Base-by-base conservation (phyloP, 2,797 vertebrate species). In the Neosalanx taihuensis region DNA sequence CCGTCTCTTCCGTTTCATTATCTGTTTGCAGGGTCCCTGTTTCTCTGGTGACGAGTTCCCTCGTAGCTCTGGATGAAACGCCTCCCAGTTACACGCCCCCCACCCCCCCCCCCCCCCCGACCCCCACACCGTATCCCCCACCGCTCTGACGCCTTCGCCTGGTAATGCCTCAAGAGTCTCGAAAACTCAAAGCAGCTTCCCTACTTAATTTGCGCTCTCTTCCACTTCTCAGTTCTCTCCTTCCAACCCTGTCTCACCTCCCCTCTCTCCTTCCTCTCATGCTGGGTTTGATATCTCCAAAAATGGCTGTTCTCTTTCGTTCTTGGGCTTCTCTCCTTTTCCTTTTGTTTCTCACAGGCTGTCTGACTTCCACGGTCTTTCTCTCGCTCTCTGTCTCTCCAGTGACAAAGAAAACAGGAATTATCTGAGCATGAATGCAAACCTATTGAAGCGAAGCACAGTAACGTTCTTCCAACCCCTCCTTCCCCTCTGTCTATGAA, bases 351-450 rank as follows among this genome's bases (percentile, higher is more conserved):
- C 51, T 53, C 13, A 17, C 51, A 5, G 15, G 3, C 17, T 53
- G 1, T 18, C 51, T 10, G 12, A 18, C 51, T 53, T 17, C 18
- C 51, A 4, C 51, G 33, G 46, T 58, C 60, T 70, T n/a, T 41
- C 67, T 70, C 33, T 62, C 57, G 60, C 57, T 60, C 56, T 70
- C 37, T 53, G 23, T 51, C 26, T 49, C 59, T 70, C 33, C 33
- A 5, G 33, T 33, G 5, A 33, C 33, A 33, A 5, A 5, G 33
- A 33, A 33, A 33, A 5, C 33, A 33, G 33, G 35, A 37, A 37
- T 6, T 3, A 5, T 66, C 20, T 29, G 3, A 13, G 10, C 12
- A 53, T 53, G 17, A 53, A 53, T 53, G 15, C 51, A 53, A n/a
- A n/a, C 51, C 51, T 53, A n/a, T n/a, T n/a, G 51, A 17, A 4